Evolutionary conservation across 1,140 invertebrate genomes (phyloP), one percentile per base, ranked within the genome.

Genomic region (Papilio polytes): DNA sequence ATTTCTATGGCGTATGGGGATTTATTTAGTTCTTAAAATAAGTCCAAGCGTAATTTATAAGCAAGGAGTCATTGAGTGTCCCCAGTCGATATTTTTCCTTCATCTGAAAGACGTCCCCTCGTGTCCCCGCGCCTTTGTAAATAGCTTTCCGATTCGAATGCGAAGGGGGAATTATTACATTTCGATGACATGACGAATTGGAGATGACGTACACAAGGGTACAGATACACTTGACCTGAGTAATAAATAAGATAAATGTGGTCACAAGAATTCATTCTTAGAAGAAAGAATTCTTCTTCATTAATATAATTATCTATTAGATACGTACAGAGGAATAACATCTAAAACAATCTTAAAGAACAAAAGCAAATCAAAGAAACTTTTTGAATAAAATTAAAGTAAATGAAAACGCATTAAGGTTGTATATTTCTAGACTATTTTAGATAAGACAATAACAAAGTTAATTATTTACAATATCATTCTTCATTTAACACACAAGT

Each of bases 141-240:
- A 93, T 92, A 92, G 90, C 89, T 91, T 90, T 90, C 87, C 90
- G 88, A 90, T 89, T 87, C 82, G 83, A 83, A 83, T 84, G 82
- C 80, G 81, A 76, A 87, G 87, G 92, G 90, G 90, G 89, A 92
- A 90, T 93, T 92, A 94, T 93, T 93, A 91, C 93, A 90, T 94
- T 94, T 93, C 88, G 92, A 94, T 94, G 93, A 94, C 91, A 92
- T 84, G 91, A 91, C 88, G 91, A 92, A 94, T 94, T 90, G 88
- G 82, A 91, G 89, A 91, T 90, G 89, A 89, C 89, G 13, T 46
- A 87, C 82, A 84, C 78, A 81, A 82, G 82, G 85, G 84, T 80
- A 79, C 41, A 76, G 18, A 78, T 78, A 78, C 74, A 82, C 86
- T 86, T 88, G 85, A 86, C 84, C 82, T 81, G 78, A 6, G 41